phyloP scores from a whole-genome alignment of 2,113 vertebrate species.

The Cyprinodon variegatus region DNA sequence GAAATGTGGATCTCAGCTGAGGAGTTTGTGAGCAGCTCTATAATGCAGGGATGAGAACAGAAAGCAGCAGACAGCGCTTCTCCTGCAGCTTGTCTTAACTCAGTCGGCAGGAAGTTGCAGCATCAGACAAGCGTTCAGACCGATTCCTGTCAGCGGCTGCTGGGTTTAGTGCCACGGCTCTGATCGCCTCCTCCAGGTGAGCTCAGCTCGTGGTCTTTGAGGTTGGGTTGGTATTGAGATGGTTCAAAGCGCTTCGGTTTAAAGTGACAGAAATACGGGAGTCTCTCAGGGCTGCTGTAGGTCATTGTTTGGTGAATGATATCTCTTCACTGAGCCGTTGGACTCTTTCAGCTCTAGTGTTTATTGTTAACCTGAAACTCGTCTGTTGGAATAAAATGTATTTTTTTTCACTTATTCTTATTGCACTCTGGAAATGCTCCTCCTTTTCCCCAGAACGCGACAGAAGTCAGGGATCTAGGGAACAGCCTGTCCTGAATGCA shows the following conservation, averaged over 20 bases:
- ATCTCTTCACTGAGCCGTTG: neutral
- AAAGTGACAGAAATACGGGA: conserved; percentile 10
- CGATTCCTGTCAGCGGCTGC: conserved; percentile 42
- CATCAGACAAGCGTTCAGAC: conserved; percentile 43
- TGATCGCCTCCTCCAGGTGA: conserved; percentile 35
- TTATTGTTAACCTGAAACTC: conserved; percentile 4
- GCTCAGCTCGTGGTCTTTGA: neutral
- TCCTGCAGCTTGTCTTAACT: conserved; percentile 41
- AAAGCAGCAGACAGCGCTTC: neutral
- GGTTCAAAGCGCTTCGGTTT: conserved; percentile 19
- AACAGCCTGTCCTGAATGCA: conserved; percentile 47
- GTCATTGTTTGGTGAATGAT: conserved; percentile 9
- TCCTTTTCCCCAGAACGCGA: conserved; percentile 44
- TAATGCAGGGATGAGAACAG: conserved; percentile 15
- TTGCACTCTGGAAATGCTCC: neutral
- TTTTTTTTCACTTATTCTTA: neutral
- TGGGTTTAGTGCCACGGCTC: conserved; percentile 10
- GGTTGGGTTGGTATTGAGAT: neutral
- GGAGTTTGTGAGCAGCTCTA: conserved; percentile 5
- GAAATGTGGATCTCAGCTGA: conserved; percentile 9
- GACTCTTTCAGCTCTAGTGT: neutral
- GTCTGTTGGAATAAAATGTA: neutral
- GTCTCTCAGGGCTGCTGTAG: neutral
- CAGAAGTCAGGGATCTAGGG: conserved; percentile 10
- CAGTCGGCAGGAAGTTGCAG: conserved; percentile 41